These are phyloP conservation scores for Physella acuta DNA, from an alignment of 1,140 invertebrate genomes.

Conservation along the genomic window DNA sequence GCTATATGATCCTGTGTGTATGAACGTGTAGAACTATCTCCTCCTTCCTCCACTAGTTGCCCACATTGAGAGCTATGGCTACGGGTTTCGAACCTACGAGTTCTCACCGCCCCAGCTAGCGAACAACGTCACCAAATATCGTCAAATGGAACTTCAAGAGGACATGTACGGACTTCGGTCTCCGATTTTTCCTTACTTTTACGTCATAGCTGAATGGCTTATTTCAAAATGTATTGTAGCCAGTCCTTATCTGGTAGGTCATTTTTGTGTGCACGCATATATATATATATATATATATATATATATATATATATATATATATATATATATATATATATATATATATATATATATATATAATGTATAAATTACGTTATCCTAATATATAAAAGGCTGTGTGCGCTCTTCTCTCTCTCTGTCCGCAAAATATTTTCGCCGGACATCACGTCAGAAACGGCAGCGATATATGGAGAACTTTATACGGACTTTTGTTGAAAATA, in stretches of 20 bases:
- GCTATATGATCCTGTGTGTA: too few species aligned
- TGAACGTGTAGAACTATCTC: constrained; percentile 1
- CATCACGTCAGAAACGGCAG: too few species aligned
- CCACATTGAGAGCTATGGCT: constrained; percentile 42
- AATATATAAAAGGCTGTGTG: too few species aligned
- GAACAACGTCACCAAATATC: constrained; percentile 27
- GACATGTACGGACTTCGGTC: constrained; percentile 43
- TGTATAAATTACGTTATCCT: too few species aligned
- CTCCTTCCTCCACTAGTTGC: constrained; percentile 38
- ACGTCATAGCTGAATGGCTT: constrained; percentile 19
- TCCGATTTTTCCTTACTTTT: constrained; percentile 40
- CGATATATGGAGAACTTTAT: too few species aligned
- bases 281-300: constrained; percentile 5
- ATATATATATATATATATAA: too few species aligned
- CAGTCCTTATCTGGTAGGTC: neutral
- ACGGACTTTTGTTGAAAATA: too few species aligned
- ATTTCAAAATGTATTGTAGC: too few species aligned
- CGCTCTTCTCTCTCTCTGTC: too few species aligned
- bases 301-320: constrained; percentile 5
- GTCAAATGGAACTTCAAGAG: constrained; percentile 26
- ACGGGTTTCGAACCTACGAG: constrained; percentile 48
- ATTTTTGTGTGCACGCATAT: neutral
- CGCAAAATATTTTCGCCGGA: too few species aligned
- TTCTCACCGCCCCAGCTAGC: constrained; percentile 31
- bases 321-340: constrained; percentile 5